phyloP scores from a whole-genome alignment of 2,113 vertebrate species.

The Rhabdomys dilectus region DNA sequence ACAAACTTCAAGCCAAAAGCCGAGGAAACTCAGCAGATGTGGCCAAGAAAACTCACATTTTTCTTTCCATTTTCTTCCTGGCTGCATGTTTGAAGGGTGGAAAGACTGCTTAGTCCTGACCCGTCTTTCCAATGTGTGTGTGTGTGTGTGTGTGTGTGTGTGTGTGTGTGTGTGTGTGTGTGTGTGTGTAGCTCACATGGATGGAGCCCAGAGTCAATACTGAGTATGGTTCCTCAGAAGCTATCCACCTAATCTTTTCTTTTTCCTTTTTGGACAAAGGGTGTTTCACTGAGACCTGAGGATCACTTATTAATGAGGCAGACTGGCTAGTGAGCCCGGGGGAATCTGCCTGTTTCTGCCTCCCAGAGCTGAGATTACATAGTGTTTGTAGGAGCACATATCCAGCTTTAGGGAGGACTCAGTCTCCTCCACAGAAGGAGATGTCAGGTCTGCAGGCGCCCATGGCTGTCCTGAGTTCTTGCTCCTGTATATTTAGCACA shows the following conservation, averaged over 20 bases:
- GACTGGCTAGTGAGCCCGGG: background rate
- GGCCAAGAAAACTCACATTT: conserved; percentile 38
- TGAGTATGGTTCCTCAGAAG: background rate
- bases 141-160: background rate
- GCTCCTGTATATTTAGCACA: too few species aligned
- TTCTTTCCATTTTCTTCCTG: conserved; percentile 20
- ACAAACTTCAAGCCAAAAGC: background rate
- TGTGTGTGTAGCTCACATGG: background rate
- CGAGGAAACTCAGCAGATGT: background rate
- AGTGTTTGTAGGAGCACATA: background rate
- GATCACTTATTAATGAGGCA: background rate
- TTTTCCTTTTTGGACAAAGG: background rate
- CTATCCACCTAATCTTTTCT: background rate
- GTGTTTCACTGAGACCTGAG: background rate
- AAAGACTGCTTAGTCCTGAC: background rate
- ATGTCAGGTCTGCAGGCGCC: background rate
- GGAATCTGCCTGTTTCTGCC: background rate
- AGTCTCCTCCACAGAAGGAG: background rate
- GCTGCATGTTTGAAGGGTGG: background rate
- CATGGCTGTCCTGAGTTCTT: background rate
- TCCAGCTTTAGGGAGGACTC: background rate
- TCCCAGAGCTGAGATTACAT: background rate
- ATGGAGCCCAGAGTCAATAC: background rate
- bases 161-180: background rate
- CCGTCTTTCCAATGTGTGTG: background rate